Evolutionary conservation across 2,797 vertebrate genomes (phyloP), one percentile per base, ranked within the genome.

Genomic region (Anguilla obscura): DNA sequence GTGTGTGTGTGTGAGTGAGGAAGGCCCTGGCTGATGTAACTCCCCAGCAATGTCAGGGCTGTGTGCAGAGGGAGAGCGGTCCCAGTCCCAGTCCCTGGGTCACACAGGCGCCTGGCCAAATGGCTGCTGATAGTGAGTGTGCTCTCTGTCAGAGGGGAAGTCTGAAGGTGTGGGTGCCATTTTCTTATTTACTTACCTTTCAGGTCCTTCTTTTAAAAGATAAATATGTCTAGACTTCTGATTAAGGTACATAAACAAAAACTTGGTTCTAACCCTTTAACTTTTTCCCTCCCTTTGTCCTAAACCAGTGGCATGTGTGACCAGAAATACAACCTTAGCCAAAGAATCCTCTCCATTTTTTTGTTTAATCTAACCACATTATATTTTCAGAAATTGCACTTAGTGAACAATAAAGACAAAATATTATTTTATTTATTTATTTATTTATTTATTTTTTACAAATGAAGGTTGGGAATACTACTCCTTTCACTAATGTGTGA

Each of bases 11-110:
- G 52, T 48, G 45, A 2, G 8, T 24, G 79, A 36, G 36, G 16
- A 24, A 36, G 69, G 48, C 85, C 79, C 33, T 14, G 74, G 85
- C 86, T 88, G 87, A 88, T 86, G 86, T 89, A 76, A 88, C 7
- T 18, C 74, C 63, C n/a, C 58, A 30, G 87, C 89, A 85, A 86
- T 86, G 76, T 56, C 87, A 69, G 24, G 56, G 21, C 80, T 54
- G 74, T 45, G 54, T 12, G 58, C 79, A 21, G 16, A 60, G 14
- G 14, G 4, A 24, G 60, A 85, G 48, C 24, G 52, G 56, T 1
- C 24, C 48, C 4, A 54, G 8, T 12, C 21, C 54, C 48, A 12
- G 12, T 14, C 85, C 27, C 21, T 30, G 85, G 27, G 85, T 4
- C 40, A n/a, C 5, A 58, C 52, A 52, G 33, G 48, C 40, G 24